Evolutionary conservation across 2,797 vertebrate species (phyloP), one percentile per base, ranked within the genome.

Genomic region (Xenentodon cancila): DNA sequence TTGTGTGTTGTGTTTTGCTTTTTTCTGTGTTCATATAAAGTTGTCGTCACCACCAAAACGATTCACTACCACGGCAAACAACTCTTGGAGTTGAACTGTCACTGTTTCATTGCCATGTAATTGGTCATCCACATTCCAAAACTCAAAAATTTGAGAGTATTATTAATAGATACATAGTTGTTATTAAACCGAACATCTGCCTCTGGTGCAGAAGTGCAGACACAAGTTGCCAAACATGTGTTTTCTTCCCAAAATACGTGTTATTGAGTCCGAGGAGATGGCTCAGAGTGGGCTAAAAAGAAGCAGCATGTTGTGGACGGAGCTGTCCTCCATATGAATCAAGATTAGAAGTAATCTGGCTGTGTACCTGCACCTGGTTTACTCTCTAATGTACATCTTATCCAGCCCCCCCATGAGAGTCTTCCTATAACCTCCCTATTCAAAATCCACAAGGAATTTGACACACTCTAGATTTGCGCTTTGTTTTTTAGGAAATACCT

Each of bases 381-480:
- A 66, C 53, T 30, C 11, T 73, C 52, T 70, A 74, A 68, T 59
- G 46, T 79, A 60, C 18, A 9, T 79, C 57, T 79, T 56, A 75
- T 60, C 70, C 72, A 65, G 71, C 59, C 56, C 66, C 74, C 73
- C 68, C 50, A 17, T 51, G 50, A 52, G 72, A 82, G 71, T 72
- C 61, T 56, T 74, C 64, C 63, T 56, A 40, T 42, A 84, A 68
- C 20, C 37, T 25, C 44, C 57, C 11, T 59, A 63, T 22, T 64
- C 57, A 67, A 78, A 84, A 72, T 71, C 70, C 59, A 50, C 65
- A 59, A 61, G 63, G 75, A 84, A 83, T 85, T 71, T 68, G 58
- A 85, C 57, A 37, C 58, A 51, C 58, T 67, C 73, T 75, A 63
- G 54, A 51, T 77, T 89, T 89, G 72, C 78, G 3, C 25, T 5